Percentiles rank a stretch among this genome's conserved stretches.
phyloP scores from a whole-genome alignment of 2,113 vertebrate genomes.

The Triplophysa tibetana region DNA sequence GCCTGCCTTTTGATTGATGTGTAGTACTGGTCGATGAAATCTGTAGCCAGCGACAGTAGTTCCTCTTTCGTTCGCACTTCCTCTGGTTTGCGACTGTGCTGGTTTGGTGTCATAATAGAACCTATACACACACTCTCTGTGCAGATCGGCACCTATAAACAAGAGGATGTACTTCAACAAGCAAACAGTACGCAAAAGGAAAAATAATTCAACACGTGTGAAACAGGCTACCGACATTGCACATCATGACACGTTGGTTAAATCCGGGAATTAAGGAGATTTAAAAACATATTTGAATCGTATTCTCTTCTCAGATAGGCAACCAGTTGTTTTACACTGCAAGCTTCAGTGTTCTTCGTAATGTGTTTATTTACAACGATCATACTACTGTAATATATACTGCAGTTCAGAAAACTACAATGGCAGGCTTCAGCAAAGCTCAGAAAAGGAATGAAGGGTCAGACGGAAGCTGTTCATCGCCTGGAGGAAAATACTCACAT shows the following conservation, averaged over 20 bases:
- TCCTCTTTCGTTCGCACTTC: conserved; percentile 82
- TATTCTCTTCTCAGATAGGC: not conserved
- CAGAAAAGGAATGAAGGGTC: conserved; percentile 40
- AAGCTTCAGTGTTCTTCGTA: conserved; percentile 3
- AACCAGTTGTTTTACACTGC: not conserved
- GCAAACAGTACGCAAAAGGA: not conserved
- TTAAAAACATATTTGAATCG: not conserved
- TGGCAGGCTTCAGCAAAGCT: conserved; percentile 55
- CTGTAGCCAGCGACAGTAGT: conserved; percentile 86
- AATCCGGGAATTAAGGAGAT: not conserved
- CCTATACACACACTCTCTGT: conserved; percentile 86
- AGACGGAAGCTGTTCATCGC: conserved; percentile 54
- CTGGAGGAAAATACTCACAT: conserved; percentile 59
- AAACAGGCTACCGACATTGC: not conserved
- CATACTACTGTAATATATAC: conserved; percentile 46
- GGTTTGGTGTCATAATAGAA: conserved; percentile 84
- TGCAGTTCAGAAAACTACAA: not conserved
- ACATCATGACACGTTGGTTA: not conserved
- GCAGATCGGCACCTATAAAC: conserved; percentile 81
- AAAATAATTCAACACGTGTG: not conserved
- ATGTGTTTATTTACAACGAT: conserved; percentile 21
- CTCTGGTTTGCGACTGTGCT: conserved; percentile 78
- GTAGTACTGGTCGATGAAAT: conserved; percentile 97
- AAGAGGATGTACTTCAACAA: not conserved
- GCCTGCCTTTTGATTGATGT: conserved; percentile 92